Base-by-base conservation (phyloP, 2,888 invertebrate species). In the Diaprepes abbreviatus region DNA sequence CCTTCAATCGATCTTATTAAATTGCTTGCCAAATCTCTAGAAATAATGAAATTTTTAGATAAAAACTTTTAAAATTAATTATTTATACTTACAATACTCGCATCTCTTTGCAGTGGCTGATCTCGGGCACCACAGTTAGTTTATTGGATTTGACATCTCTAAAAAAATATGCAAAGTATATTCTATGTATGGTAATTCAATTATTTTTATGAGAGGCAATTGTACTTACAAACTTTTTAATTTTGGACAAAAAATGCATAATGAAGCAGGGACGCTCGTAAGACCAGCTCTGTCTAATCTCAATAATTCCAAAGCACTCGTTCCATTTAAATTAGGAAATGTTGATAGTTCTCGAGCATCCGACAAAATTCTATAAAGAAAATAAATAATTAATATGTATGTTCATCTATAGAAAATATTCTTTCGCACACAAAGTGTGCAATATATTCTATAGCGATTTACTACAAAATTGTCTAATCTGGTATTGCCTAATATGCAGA, bases 1-100 rank as follows among this genome's bases (percentile, higher is more conserved):
- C 90, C 91, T 74, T 90, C 89, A 79, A 97, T 81, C 48, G 89
- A 86, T 58, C 87, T 85, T 79, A 97, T 93, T 79, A 86, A 86
- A 86, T 97, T 97, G 83, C 91, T 92, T 62, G 95, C 93, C 84
- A 97, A 87, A 85, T 97, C 95, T 81, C 96, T 97, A 85, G 55
- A 83, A 76, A 75, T 19, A 68, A 52, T 52, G 48, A 64, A 67
- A 9, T 69, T 68, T 63, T 64, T 65, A 70, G 70, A 55, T 66
- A 65, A 55, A 14, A 50, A 17, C 31, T 21, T 43, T 17, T 57
- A 48, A 58, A 19, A 3, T 57, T 24, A 71, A 70, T 50, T 66
- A 33, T 16, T 35, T 48, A 91, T 94, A 91, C 94, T 93, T 86
- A 95, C 95, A 95, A 87, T 80, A 95, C 91, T 83, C 93, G 89